A percentile compares a stretch with the other conserved stretches of the same genome.
These are phyloP conservation scores for Zygogramma bicolorata DNA, from an alignment of 2,888 invertebrate genomes.

Conservation along the genomic window DNA sequence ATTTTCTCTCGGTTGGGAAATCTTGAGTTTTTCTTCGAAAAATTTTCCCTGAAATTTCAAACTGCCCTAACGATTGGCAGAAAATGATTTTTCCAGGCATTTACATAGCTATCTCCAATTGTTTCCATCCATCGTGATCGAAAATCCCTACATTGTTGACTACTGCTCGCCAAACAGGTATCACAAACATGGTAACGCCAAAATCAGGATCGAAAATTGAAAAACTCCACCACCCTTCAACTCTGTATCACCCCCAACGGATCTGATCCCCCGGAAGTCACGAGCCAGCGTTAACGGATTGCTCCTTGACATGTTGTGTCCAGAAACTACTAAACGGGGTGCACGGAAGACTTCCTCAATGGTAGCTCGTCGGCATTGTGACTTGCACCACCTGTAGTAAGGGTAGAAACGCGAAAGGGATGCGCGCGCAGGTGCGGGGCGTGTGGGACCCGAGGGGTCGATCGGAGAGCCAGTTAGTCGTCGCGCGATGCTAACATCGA, in stretches of 20 bases:
- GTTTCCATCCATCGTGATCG: too few relatives aligned
- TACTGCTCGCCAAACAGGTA: too few relatives aligned
- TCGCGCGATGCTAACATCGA: slow-evolving; percentile 64
- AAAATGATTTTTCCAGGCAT: too few relatives aligned
- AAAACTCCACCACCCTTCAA: too few relatives aligned
- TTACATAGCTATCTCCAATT: too few relatives aligned
- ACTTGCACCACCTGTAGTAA: slow-evolving; percentile 64
- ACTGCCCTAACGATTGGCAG: too few relatives aligned
- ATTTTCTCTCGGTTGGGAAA: too few relatives aligned
- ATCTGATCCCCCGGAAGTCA: slow-evolving; percentile 28
- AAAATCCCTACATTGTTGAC: too few relatives aligned
- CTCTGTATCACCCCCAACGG: neutral
- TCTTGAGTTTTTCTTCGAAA: too few relatives aligned
- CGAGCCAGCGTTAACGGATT: slow-evolving; percentile 26
- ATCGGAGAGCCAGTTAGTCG: slow-evolving; percentile 61
- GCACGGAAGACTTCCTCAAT: slow-evolving; percentile 40
- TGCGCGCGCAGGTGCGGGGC: slow-evolving; percentile 62
- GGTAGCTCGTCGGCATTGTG: slow-evolving; percentile 46
- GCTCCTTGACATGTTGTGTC: slow-evolving; percentile 45
- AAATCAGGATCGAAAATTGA: too few relatives aligned
- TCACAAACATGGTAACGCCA: too few relatives aligned
- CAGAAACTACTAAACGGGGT: slow-evolving; percentile 43
- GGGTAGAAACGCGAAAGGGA: slow-evolving; percentile 48
- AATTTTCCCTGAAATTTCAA: too few relatives aligned
- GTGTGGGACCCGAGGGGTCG: slow-evolving; percentile 60